Evolutionary conservation across 1,140 invertebrate species (phyloP), one percentile per base, ranked within the genome.

Genomic region (Condylostylus longicornis): DNA sequence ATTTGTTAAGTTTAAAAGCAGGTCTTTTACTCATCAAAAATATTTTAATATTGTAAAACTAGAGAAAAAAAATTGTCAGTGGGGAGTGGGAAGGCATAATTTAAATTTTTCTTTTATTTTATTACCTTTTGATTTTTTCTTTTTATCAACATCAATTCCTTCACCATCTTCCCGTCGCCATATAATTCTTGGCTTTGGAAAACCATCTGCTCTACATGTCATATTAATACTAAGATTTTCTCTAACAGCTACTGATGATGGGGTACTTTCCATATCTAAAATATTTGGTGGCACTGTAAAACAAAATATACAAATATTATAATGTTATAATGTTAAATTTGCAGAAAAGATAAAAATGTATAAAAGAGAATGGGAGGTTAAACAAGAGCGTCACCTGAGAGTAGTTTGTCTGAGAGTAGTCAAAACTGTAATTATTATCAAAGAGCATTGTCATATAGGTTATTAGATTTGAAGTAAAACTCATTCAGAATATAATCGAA

Each of bases 221-320:
- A 94, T 70, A 25, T 82, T 89, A 33, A 90, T 79, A 59, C 91
- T 91, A 58, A 84, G 78, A 60, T 87, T 83, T 63, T 91, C 86
- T 13, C 85, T 67, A 12, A 90, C 79, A 7, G 85, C 83, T 17
- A 93, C 81, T 18, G 82, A 83, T 22, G 83, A 87, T 47, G 83
- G 75, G 9, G 84, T 84, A 46, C 83, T 87, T 46, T 81, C 70
- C 19, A 76, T 70, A 54, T 89, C 85, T 54, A 88, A 58, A 50
- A 91, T 90, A 50, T 87, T 87, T 10, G 86, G 86, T 13, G 86
- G 85, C 41, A 91, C 85, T 90, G 65, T 34, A 5, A 34, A 37
- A 33, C 9, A 35, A 34, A n/a, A 17, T 5, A 10, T 8, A 21
- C 28, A 31, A 12, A 4, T 15, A 3, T 6, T 33, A 9, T 9